Evolutionary conservation across 2,797 vertebrate species (phyloP).

Genomic region (Lates japonicus): DNA sequence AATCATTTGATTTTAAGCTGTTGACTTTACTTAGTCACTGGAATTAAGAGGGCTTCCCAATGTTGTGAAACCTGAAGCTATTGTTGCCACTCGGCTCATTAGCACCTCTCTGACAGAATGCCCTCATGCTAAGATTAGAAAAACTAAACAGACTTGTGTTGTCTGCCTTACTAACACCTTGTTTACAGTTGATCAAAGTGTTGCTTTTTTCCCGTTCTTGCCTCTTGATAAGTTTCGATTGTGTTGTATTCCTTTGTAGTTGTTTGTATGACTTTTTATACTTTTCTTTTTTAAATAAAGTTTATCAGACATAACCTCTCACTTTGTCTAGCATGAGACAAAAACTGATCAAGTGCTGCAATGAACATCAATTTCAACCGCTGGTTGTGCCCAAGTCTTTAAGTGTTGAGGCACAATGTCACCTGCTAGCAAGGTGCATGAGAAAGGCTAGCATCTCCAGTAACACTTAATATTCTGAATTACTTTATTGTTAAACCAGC

Average conservation of each 20-base stretch:
- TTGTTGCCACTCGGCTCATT: constrained; percentile 25
- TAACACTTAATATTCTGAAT: too few relatives aligned
- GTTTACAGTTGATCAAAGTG: constrained; percentile 4
- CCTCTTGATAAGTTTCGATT: background rate
- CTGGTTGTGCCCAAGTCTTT: too few relatives aligned
- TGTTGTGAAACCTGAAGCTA: constrained; percentile 34
- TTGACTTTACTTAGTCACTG: constrained; percentile 11
- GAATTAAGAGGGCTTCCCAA: constrained; percentile 20
- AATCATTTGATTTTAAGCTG: background rate
- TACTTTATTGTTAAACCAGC: too few relatives aligned
- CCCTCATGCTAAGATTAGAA: background rate
- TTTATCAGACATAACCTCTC: background rate
- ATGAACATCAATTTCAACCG: background rate
- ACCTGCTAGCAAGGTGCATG: background rate
- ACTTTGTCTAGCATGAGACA: background rate
- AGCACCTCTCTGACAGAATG: background rate
- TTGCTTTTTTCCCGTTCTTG: background rate
- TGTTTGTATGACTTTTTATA: constrained; percentile 55
- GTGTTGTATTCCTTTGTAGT: background rate
- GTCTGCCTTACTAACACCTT: background rate
- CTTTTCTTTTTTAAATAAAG: constrained; percentile 43
- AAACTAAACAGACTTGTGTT: constrained; percentile 5
- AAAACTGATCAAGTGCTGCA: background rate
- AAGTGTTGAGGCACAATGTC: too few relatives aligned
- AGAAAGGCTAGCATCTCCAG: background rate